Percentiles rank a stretch among this genome's conserved stretches.
These are phyloP conservation scores for Mola mola DNA, from an alignment of 2,113 vertebrate species.

Conservation along the genomic window DNA sequence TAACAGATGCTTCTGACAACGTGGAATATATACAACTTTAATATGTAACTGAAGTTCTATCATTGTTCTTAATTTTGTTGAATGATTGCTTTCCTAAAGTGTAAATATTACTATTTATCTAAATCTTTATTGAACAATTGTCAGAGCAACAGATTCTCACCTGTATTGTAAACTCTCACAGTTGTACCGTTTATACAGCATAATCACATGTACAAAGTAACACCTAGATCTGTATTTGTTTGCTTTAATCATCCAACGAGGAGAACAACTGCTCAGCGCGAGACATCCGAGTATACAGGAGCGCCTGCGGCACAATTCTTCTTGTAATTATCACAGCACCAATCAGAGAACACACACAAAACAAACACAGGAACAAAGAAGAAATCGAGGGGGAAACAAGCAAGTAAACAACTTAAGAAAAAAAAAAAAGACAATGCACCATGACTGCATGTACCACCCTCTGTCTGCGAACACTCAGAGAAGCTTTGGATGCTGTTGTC, in stretches of 20 bases:
- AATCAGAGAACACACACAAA: conserved; percentile 64
- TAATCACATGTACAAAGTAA: conserved; percentile 45
- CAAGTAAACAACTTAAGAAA: conserved; percentile 61
- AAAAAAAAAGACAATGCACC: conserved; percentile 50
- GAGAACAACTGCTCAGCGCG: conserved; percentile 66
- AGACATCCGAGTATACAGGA: conserved; percentile 57
- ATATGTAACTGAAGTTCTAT: background rate
- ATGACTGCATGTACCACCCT: conserved; percentile 51
- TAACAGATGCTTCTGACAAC: too few species aligned
- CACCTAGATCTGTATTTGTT: conserved; percentile 46
- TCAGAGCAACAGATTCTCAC: background rate
- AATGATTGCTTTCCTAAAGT: too few species aligned
- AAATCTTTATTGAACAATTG: too few species aligned
- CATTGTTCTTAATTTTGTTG: too few species aligned
- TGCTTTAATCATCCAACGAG: conserved; percentile 69
- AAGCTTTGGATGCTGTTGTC: conserved; percentile 50
- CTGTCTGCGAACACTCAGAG: conserved; percentile 45
- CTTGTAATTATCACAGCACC: conserved; percentile 72
- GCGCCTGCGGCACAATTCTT: conserved; percentile 58
- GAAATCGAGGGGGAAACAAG: conserved; percentile 47
- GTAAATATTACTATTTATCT: background rate
- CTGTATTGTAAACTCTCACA: conserved; percentile 19
- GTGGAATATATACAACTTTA: background rate
- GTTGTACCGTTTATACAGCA: conserved; percentile 31
- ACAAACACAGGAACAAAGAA: conserved; percentile 66